Evolutionary conservation across 30 jellyfish, hydroid and myxozoan species (phyloP).

Genomic region (Nemopilema nomurai): DNA sequence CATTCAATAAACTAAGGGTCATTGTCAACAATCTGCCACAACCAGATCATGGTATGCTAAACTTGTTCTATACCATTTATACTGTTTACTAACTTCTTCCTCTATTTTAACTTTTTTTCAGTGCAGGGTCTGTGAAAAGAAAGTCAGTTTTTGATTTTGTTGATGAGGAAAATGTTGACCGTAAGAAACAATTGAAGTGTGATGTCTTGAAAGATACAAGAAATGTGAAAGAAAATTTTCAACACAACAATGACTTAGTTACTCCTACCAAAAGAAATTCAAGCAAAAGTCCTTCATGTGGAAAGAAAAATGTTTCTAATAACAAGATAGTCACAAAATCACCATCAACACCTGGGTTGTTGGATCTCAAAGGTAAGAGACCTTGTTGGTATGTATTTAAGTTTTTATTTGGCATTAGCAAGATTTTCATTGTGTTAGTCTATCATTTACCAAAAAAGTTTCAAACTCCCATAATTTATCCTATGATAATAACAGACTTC

Average conservation of each 20-base stretch:
- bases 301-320: not conserved
- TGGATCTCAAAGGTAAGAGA: constrained; percentile 27
- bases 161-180: constrained; percentile 1
- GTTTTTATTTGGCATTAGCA: not conserved
- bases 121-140: constrained; percentile 34
- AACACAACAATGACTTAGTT: not conserved
- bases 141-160: constrained; percentile 45
- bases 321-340: constrained; percentile 1
- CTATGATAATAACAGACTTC: too few species aligned
- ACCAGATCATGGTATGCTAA: too few species aligned
- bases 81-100: not conserved
- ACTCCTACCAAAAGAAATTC: not conserved
- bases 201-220: not conserved
- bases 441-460: too few species aligned
- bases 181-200: constrained; percentile 6
- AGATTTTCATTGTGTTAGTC: too few species aligned
- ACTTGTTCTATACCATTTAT: not conserved
- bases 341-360: constrained; percentile 56
- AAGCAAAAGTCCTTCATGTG: not conserved
- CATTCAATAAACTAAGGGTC: too few species aligned
- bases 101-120: not conserved
- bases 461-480: too few species aligned
- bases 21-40: too few species aligned
- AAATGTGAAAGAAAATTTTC: not conserved
- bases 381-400: too few species aligned